Evolutionary conservation across 2,797 vertebrate genomes (phyloP), one percentile per base, ranked within the genome.

Genomic region (Hipposideros larvatus): DNA sequence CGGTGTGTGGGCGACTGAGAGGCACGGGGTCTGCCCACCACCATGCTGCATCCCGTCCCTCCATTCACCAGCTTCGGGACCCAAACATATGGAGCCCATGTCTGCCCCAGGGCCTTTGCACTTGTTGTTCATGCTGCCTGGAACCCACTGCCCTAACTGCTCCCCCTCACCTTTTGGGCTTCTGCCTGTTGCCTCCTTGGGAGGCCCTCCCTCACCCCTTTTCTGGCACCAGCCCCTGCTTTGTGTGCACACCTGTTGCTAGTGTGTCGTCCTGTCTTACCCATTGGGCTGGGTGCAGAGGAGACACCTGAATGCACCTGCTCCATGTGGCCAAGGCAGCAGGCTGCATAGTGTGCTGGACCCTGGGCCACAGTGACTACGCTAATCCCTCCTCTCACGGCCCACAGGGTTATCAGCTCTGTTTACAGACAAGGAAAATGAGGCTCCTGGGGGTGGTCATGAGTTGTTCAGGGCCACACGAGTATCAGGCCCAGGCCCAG

Each of bases 1-100:
- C 98, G 99, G 99, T 99, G 61, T 24, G 97, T 2, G 1, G 79
- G 7, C 22, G 19, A n/a, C 28, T 11, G 28, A 18, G 43, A 3
- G 1, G 6, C 10, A 5, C 28, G 0, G 7, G 22, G 51, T 4
- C 75, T 0, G 79, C 28, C 24, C 2, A 0, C 63, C 2, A 0
- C 73, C 5, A 1, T 1, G 13, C 53, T 31, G 4, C 4, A 2
- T 55, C 9, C 4, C 0, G 37, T 3, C 10, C 26, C 55, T 34
- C 21, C 68, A 24, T 43, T 19, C 11, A 51, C 37, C 46, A 24
- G 11, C 18, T 2, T 14, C 83, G 24, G 31, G 21, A 2, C 48
- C 48, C n/a, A 18, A 10, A 13, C 5, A 0, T 1, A 0, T 1
- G 1, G 7, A 31, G n/a, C 46, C 68, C 13, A 4, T 48, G 21